phyloP scores from a whole-genome alignment of 2,113 vertebrate genomes.

The Glaucidium brasilianum region DNA sequence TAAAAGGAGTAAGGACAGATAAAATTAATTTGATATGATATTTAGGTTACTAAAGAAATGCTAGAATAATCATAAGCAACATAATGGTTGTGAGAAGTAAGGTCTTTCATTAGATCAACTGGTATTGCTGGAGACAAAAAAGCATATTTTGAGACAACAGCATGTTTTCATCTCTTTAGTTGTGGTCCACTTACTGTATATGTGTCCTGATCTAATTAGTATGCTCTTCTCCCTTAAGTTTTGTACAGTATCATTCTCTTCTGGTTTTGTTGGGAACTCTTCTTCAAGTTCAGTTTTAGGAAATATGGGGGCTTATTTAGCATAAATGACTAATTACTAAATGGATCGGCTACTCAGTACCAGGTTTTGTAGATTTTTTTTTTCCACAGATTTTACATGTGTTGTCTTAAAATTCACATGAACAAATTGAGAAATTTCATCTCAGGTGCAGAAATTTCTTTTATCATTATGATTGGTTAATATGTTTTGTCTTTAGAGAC shows the following conservation, averaged over 20 bases:
- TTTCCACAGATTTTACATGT: neutral
- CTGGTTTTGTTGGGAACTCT: neutral
- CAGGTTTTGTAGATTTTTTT: neutral
- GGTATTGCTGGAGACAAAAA: neutral
- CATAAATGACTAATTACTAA: neutral
- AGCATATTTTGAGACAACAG: neutral
- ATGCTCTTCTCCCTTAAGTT: neutral
- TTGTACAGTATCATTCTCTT: neutral
- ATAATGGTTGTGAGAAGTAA: neutral
- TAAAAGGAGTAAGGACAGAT: neutral
- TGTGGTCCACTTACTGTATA: neutral
- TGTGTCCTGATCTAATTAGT: neutral
- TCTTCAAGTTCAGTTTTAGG: neutral
- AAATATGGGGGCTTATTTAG: neutral
- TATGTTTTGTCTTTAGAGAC: neutral
- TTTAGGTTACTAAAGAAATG: neutral
- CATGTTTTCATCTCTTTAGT: neutral
- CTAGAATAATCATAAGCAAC: neutral
- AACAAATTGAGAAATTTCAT: neutral
- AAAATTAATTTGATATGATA: neutral
- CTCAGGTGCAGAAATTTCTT: neutral
- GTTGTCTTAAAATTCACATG: neutral
- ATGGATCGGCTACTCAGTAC: neutral
- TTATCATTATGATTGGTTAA: accelerated
- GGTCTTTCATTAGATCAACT: neutral